Percentiles rank a stretch among this genome's conserved stretches.
Conservation (phyloP, 2,888 invertebrate genomes). For the Meta bourneti region DNA sequence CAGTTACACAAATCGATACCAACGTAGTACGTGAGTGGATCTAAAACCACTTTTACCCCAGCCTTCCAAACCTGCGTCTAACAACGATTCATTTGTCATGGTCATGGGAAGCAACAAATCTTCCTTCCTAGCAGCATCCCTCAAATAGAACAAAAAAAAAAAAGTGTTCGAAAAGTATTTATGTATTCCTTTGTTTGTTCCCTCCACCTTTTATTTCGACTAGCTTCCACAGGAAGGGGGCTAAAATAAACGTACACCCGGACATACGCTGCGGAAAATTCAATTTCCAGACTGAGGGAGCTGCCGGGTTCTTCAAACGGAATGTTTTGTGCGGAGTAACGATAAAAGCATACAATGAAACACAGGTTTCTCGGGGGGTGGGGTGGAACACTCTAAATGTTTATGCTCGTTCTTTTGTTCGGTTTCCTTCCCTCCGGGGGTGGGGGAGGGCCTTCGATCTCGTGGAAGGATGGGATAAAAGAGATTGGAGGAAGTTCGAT, state of each 20-base stretch:
- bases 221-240: neutral
- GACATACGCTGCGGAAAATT: neutral
- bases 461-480: neutral
- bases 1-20: too few species aligned
- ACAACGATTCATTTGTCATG: neutral
- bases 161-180: neutral
- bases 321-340: neutral
- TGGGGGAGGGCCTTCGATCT: neutral
- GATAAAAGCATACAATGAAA: conserved; percentile 8
- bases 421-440: neutral
- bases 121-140: neutral
- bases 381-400: conserved; percentile 27
- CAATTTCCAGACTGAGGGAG: neutral
- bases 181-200: neutral
- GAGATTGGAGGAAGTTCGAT: neutral
- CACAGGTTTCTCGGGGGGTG: conserved; percentile 5
- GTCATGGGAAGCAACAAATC: neutral
- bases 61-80: too few species aligned
- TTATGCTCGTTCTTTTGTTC: conserved; percentile 33
- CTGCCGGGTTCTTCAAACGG: neutral
- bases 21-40: too few species aligned
- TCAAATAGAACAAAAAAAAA: neutral
- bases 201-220: neutral
- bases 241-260: too few species aligned
- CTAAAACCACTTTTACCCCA: too few species aligned